These are phyloP conservation scores for Alexandromys fortis DNA, from an alignment of 2,113 vertebrate genomes.

Conservation along the genomic window DNA sequence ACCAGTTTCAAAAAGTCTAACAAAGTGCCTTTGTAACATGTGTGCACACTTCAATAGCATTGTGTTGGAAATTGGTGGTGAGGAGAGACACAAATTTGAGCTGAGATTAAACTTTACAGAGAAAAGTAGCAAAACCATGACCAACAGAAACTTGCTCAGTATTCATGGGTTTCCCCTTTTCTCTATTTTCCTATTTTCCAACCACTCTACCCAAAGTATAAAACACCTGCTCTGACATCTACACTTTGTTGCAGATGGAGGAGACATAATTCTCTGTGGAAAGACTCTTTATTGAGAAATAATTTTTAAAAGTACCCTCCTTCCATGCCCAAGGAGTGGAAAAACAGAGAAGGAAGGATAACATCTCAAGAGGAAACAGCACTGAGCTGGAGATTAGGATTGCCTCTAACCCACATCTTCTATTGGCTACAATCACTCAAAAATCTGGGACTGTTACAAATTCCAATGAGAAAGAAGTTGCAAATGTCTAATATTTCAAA, in stretches of 20 bases:
- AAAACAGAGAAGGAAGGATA: background rate
- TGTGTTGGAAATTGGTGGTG: background rate
- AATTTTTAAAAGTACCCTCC: background rate
- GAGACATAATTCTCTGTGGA: background rate
- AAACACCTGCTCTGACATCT: background rate
- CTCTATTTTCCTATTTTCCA: background rate
- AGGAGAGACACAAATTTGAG: background rate
- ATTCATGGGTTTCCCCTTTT: background rate
- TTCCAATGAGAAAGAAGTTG: background rate
- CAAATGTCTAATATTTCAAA: slow-evolving; percentile 12
- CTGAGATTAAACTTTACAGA: slow-evolving; percentile 11
- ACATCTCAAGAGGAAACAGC: background rate
- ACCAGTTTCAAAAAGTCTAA: background rate
- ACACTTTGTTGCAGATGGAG: background rate
- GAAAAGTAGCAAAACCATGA: background rate
- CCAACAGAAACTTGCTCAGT: background rate
- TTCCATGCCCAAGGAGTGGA: background rate
- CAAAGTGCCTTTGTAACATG: background rate
- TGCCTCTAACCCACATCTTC: background rate
- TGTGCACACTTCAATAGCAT: background rate
- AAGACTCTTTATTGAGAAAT: background rate
- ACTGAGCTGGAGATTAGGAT: background rate
- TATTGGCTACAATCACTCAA: background rate
- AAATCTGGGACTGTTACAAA: background rate
- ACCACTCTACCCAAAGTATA: background rate